Base-by-base conservation (phyloP, 2,888 invertebrate species). In the Hypomecis punctinalis region DNA sequence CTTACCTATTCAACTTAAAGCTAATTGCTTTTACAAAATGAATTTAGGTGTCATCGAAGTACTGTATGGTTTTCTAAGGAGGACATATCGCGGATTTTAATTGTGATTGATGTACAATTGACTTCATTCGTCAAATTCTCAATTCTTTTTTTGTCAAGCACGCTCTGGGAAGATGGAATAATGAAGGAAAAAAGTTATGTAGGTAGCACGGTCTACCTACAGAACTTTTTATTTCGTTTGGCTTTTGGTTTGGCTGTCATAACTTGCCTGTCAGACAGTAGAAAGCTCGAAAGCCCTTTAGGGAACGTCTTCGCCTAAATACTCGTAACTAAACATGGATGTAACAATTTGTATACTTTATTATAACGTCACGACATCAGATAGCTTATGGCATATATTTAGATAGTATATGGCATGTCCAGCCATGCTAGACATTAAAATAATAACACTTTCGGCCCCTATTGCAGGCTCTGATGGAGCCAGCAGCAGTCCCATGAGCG, bases 351-450 rank as follows among this genome's bases (percentile, higher is more conserved):
- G 42, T 2, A 8, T 23, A 54, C 39, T 63, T 56, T 61, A 52
- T 23, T 45, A 40, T 53, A 56, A 13, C 8, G 52, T 48, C 69
- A 63, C 66, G 69, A 46, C 45, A 69, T 63, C 60, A 47, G 42
- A 59, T 42, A n/a, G 54, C 35, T 55, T n/a, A n/a, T n/a, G n/a
- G n/a, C n/a, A n/a, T n/a, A n/a, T n/a, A n/a, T n/a, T n/a, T n/a
- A n/a, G n/a, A 49, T 52, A 43, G 56, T 62, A 67, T 66, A 62
- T 62, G 40, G 64, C 64, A 67, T 68, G 67, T 56, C 66, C 47
- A 64, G 54, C 51, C 59, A 51, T 58, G 65, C 63, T 54, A 63
- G 45, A 35, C 58, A 63, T 70, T 53, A 64, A 23, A 68, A 68
- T 68, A 66, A 66, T 66, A 69, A 69, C 51, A n/a, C n/a, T n/a